Evolutionary conservation across 1,140 invertebrate genomes (phyloP).

Genomic region (Branchinecta lynchi): DNA sequence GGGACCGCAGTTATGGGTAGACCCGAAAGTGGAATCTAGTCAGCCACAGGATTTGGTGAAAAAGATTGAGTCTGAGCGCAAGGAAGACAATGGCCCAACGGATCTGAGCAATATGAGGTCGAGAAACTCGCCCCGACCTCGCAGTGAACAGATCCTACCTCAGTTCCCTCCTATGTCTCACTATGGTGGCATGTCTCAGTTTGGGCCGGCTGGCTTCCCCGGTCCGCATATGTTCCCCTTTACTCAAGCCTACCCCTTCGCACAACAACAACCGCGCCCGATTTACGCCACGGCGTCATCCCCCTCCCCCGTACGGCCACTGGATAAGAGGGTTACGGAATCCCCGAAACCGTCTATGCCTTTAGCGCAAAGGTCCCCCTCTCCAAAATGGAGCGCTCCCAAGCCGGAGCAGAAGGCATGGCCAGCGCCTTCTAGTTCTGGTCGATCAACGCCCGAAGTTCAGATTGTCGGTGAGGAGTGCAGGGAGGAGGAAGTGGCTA

Average conservation of each 20-base stretch:
- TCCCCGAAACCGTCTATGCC: conserved; percentile 10
- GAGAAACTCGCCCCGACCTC: background rate
- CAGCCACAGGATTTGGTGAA: background rate
- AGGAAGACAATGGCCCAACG: background rate
- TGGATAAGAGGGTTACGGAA: conserved; percentile 22
- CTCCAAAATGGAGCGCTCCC: background rate
- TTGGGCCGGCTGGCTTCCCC: background rate
- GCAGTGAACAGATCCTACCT: background rate
- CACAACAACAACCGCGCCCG: conserved; percentile 33
- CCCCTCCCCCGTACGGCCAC: conserved; percentile 38
- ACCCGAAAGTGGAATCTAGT: background rate
- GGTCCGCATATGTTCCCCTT: background rate
- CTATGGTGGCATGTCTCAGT: background rate
- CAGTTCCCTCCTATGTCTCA: background rate
- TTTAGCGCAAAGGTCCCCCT: conserved; percentile 5
- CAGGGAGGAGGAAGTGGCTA: conserved; percentile 55
- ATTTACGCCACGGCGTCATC: conserved; percentile 30
- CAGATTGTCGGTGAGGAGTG: conserved; percentile 26
- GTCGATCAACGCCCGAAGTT: conserved; percentile 31
- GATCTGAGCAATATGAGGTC: background rate
- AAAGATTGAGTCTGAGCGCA: background rate
- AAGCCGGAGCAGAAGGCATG: conserved; percentile 20
- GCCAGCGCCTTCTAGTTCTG: conserved; percentile 19
- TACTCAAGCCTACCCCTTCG: conserved; percentile 15
- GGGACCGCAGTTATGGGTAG: background rate